phyloP scores from a whole-genome alignment of 2,888 invertebrate genomes.

The Drosophila quinaria region DNA sequence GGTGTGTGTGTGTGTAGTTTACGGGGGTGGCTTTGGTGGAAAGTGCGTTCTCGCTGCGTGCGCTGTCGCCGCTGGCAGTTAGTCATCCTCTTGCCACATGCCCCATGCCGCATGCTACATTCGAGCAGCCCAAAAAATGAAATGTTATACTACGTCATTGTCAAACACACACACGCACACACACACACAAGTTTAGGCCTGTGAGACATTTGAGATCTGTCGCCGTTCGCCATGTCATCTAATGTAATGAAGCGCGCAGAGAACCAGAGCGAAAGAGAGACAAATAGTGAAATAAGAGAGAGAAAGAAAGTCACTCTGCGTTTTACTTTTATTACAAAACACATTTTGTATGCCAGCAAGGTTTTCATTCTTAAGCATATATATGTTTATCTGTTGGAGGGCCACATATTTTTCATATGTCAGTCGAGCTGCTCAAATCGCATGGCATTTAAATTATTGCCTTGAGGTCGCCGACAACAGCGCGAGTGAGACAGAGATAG shows the following conservation, averaged over 20 bases:
- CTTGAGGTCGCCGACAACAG: slow-evolving; percentile 6
- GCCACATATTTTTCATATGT: slow-evolving; percentile 46
- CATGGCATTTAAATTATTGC: slow-evolving; percentile 71
- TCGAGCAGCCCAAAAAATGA: slow-evolving; percentile 49
- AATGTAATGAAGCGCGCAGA: slow-evolving; percentile 73
- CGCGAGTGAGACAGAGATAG: neutral
- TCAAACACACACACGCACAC: slow-evolving; percentile 49
- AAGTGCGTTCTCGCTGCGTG: slow-evolving; percentile 72
- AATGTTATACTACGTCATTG: slow-evolving; percentile 76
- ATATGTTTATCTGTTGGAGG: slow-evolving; percentile 38
- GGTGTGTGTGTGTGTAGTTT: slow-evolving; percentile 24
- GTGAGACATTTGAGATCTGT: slow-evolving; percentile 31
- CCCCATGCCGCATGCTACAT: slow-evolving; percentile 34
- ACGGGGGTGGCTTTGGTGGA: slow-evolving; percentile 27
- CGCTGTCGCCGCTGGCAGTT: slow-evolving; percentile 68
- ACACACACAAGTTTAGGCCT: slow-evolving; percentile 10
- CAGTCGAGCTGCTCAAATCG: slow-evolving; percentile 58
- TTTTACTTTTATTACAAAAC: slow-evolving; percentile 57
- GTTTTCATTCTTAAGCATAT: slow-evolving; percentile 11
- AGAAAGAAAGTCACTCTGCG: slow-evolving; percentile 34
- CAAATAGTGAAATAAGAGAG: neutral
- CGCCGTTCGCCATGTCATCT: slow-evolving; percentile 73
- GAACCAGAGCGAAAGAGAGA: slow-evolving; percentile 8
- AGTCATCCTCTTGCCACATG: slow-evolving; percentile 63
- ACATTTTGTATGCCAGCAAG: slow-evolving; percentile 60